These are phyloP conservation scores for Pyrocephalus nanus DNA, from an alignment of 2,797 vertebrate species.

Conservation along the genomic window DNA sequence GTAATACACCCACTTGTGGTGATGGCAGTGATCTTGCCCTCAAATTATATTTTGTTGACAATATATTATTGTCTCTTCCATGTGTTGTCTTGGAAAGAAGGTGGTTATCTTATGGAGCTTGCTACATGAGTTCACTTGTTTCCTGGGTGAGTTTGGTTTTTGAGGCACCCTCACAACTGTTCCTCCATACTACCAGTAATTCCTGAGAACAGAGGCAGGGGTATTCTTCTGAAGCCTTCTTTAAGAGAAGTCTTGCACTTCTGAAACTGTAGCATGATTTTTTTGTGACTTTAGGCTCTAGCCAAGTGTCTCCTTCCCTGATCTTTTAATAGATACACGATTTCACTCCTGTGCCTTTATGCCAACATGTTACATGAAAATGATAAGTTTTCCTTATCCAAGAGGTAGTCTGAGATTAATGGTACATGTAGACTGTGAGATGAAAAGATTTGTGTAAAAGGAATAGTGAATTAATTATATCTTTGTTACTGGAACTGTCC, in stretches of 20 bases:
- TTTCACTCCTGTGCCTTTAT: neutral
- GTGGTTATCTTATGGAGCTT: neutral
- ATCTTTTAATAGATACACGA: neutral
- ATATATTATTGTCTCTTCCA: neutral
- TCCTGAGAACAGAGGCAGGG: neutral
- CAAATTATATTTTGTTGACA: neutral
- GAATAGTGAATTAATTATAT: neutral
- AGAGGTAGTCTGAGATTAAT: neutral
- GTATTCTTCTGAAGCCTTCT: neutral
- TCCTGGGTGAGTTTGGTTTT: neutral
- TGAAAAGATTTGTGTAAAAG: neutral
- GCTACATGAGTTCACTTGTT: neutral
- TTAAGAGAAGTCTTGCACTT: neutral
- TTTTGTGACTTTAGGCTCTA: neutral
- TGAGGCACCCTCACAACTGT: neutral
- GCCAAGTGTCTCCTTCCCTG: neutral
- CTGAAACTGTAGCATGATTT: neutral
- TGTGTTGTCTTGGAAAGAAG: neutral
- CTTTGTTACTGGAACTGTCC: neutral
- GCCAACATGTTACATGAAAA: neutral
- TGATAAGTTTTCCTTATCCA: neutral
- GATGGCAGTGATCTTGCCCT: neutral
- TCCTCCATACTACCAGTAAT: neutral
- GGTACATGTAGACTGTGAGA: neutral
- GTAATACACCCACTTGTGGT: neutral